phyloP scores from a whole-genome alignment of 1,140 invertebrate genomes.

The Streblospio benedicti region DNA sequence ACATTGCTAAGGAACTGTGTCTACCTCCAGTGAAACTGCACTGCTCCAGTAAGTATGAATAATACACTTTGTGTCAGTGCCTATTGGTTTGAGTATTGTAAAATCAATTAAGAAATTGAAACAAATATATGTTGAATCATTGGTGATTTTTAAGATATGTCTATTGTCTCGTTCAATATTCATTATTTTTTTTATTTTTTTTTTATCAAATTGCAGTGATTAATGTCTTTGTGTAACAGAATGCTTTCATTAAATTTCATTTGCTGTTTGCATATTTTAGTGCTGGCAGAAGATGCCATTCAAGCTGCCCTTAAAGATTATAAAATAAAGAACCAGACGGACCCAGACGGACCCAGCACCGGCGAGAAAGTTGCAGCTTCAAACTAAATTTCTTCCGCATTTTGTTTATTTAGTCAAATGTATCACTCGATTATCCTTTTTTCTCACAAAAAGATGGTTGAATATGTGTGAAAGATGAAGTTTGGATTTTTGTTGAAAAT shows the following conservation, averaged over 20 bases:
- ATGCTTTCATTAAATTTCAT: too few species aligned
- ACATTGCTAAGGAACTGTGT: constrained; percentile 95
- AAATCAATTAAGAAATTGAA: too few species aligned
- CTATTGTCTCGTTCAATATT: neutral
- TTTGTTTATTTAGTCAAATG: too few species aligned
- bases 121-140: neutral
- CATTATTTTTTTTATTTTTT: too few species aligned
- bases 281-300: constrained; percentile 99
- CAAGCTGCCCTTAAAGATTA: constrained; percentile 97
- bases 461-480: too few species aligned
- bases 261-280: constrained; percentile 48
- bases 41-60: constrained; percentile 82
- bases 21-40: constrained; percentile 98
- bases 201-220: neutral
- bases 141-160: neutral
- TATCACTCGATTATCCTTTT: too few species aligned
- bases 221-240: neutral
- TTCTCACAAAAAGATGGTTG: too few species aligned
- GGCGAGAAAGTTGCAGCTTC: neutral
- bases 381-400: neutral
- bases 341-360: neutral
- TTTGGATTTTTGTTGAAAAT: too few species aligned
- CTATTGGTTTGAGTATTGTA: neutral
- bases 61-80: neutral
- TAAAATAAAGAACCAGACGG: constrained; percentile 68